Base-by-base conservation (phyloP, 2,888 invertebrate species). In the Chouioia cunea region DNA sequence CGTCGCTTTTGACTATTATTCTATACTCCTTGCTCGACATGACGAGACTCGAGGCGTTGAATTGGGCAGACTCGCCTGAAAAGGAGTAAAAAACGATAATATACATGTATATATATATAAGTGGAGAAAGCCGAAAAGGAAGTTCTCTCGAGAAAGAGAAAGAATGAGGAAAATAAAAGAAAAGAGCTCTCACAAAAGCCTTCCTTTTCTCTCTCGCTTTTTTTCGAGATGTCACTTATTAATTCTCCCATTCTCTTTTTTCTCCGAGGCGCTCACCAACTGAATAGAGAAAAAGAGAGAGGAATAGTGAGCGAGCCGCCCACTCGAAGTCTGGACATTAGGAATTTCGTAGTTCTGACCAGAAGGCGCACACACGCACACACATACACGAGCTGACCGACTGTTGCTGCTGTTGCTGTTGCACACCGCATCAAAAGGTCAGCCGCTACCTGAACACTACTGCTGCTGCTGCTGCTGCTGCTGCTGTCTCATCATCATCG, bases 191-290 rank as follows among this genome's bases (percentile, higher is more conserved):
- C 47, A 76, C 75, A 76, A 76, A 73, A 72, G 56, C 57, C 52
- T 65, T 64, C 78, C 81, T 81, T 81, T 80, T 77, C 77, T 77
- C 50, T 68, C 23, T 46, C 23, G 43, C 15, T 22, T 53, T 22
- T 53, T n/a, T 54, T 12, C 78, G 78, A 82, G 81, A 82, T 84
- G 85, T 85, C 85, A 84, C 85, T 85, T 85, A 85, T 85, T 85
- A 85, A 85, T 85, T 85, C 83, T 78, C 73, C 78, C 79, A 80
- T 79, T 81, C 81, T 83, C 77, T 46, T 67, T 65, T 71, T 66
- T 62, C 46, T 77, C 76, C 76, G 47, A 10, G 47, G 47, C 16
- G 53, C n/a, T 36, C 36, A 36, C 10, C 36, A 36, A 12, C 36
- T 36, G 36, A 36, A 36, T 36, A 10, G 65, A 70, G 63, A 71